Conservation (phyloP, 2,797 vertebrate species). For the Anolis apletophallus region DNA sequence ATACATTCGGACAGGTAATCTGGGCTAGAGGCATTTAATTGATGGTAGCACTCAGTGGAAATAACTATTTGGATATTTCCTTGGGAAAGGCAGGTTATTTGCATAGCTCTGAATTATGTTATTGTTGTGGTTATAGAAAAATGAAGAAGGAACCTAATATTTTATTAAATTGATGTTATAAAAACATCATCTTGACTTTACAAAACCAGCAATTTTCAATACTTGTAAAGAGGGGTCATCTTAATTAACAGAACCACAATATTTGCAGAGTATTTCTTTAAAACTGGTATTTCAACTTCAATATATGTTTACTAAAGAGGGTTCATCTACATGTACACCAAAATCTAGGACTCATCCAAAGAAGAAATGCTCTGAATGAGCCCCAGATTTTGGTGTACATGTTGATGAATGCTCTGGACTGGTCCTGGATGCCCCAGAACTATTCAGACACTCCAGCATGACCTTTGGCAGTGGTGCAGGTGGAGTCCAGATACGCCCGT, state of each 20-base stretch:
- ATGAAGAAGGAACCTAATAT: background rate
- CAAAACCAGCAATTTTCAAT: slow-evolving; percentile 6
- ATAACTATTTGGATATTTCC: background rate
- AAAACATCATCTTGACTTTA: background rate
- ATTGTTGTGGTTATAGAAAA: background rate
- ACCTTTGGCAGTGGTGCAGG: too few species aligned
- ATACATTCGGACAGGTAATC: too few species aligned
- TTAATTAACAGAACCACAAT: background rate
- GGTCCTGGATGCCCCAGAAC: too few species aligned
- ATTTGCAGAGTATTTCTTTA: background rate
- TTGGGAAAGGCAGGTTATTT: background rate
- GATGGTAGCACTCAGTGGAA: too few species aligned
- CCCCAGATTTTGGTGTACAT: too few species aligned
- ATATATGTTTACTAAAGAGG: background rate
- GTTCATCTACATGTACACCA: too few species aligned
- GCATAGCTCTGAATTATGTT: background rate
- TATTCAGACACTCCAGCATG: too few species aligned
- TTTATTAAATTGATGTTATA: background rate
- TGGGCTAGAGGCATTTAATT: too few species aligned
- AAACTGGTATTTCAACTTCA: background rate
- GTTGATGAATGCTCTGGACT: too few species aligned
- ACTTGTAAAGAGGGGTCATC: background rate
- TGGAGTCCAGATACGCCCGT: too few species aligned
- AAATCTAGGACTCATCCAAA: too few species aligned
- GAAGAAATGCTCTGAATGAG: too few species aligned